Percentiles rank a stretch among this genome's conserved stretches.
Evolutionary conservation across 2,888 invertebrate genomes (phyloP).

Genomic region (Hirtodrosophila confusa): DNA sequence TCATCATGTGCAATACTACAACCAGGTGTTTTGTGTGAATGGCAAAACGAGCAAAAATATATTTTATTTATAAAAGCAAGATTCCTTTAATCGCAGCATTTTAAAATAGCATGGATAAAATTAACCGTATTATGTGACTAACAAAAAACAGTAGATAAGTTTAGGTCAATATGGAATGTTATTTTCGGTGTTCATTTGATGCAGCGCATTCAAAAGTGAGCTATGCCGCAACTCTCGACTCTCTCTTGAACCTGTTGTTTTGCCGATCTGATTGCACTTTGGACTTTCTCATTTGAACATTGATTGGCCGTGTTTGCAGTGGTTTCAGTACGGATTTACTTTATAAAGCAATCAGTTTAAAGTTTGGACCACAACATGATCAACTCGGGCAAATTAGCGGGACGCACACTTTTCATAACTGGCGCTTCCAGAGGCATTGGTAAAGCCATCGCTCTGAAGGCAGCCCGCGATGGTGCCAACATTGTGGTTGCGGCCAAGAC

Average conservation of each 20-base stretch:
- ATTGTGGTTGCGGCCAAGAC: constrained; percentile 95
- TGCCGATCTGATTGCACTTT: constrained; percentile 65
- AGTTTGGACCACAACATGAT: constrained; percentile 73
- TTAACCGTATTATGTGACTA: too few species aligned
- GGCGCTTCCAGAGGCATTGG: constrained; percentile 99
- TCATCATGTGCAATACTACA: background rate
- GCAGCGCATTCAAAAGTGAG: constrained; percentile 29
- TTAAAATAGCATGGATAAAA: background rate
- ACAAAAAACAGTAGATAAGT: too few species aligned
- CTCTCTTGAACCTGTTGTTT: constrained; percentile 28
- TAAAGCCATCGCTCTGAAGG: constrained; percentile 95
- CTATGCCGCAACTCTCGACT: constrained; percentile 21
- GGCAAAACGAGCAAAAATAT: background rate
- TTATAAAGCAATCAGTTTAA: constrained; percentile 22
- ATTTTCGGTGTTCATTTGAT: too few species aligned
- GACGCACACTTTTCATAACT: constrained; percentile 96
- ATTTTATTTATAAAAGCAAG: background rate
- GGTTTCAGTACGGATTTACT: constrained; percentile 31
- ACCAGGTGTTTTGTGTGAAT: background rate
- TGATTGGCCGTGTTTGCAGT: constrained; percentile 20
- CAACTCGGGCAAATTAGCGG: constrained; percentile 87
- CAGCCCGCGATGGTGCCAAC: constrained; percentile 94
- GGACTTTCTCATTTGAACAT: constrained; percentile 70
- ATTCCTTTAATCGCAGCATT: background rate
- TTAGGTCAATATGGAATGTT: too few species aligned